These are phyloP conservation scores for Drosophila tsacasi DNA, from an alignment of 1,140 invertebrate species.

Conservation along the genomic window DNA sequence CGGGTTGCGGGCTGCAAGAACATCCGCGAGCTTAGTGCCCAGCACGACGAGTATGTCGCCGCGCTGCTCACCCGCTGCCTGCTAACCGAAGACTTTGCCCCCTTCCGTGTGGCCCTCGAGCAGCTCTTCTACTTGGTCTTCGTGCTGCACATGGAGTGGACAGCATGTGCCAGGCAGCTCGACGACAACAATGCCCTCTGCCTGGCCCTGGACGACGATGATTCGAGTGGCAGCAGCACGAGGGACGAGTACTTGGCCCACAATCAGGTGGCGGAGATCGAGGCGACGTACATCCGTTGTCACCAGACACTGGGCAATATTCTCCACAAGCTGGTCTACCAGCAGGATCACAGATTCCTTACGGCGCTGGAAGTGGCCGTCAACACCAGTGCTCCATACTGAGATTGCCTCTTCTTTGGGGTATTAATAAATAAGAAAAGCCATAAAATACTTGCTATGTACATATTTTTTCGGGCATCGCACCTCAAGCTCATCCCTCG, in stretches of 20 bases:
- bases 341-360: constrained; percentile 63
- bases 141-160: constrained; percentile 70
- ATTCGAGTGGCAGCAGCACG: not conserved
- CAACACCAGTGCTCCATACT: constrained; percentile 68
- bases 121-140: constrained; percentile 66
- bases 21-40: constrained; percentile 52
- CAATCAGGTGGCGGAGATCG: constrained; percentile 70
- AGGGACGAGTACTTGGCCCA: constrained; percentile 53
- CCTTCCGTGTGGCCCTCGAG: constrained; percentile 61
- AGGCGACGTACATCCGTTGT: constrained; percentile 75
- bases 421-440: not conserved
- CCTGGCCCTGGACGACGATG: constrained; percentile 14
- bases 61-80: constrained; percentile 65
- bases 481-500: no score
- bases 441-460: not conserved
- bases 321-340: constrained; percentile 59
- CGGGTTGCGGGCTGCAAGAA: constrained; percentile 46
- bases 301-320: constrained; percentile 69
- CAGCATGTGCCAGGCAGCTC: constrained; percentile 45
- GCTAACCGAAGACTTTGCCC: constrained; percentile 42
- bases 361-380: constrained; percentile 70
- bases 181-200: constrained; percentile 59
- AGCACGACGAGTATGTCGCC: constrained; percentile 54
- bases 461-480: not conserved
- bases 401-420: not conserved